Percentiles rank a stretch among this genome's conserved stretches.
Conservation (phyloP, 2,113 vertebrate genomes). For the Corvus hawaiiensis region DNA sequence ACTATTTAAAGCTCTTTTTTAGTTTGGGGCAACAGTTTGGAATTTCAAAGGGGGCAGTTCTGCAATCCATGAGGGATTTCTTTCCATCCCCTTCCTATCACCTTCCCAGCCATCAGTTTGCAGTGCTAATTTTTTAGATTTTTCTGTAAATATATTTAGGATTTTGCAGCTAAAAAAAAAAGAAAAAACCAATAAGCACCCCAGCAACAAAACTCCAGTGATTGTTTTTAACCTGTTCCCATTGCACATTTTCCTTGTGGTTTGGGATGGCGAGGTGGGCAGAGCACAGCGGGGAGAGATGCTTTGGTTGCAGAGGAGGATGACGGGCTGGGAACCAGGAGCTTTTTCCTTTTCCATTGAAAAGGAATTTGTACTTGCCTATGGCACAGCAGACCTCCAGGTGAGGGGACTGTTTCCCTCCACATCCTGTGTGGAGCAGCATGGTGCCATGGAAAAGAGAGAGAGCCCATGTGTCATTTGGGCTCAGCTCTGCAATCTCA, state of each 20-base stretch:
- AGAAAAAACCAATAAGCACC: background rate
- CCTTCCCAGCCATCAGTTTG: background rate
- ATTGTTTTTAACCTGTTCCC: background rate
- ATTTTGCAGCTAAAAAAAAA: background rate
- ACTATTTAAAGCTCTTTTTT: background rate
- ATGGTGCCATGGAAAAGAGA: background rate
- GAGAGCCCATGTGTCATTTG: accelerated
- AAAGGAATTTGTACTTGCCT: background rate
- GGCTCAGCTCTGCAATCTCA: background rate
- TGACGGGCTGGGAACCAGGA: background rate
- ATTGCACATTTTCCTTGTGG: background rate
- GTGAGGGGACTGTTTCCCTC: background rate
- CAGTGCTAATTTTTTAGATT: background rate
- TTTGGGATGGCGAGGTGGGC: background rate
- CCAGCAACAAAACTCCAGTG: background rate
- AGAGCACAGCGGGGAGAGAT: background rate
- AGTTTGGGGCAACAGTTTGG: background rate
- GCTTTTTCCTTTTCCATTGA: background rate
- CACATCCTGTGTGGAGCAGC: background rate
- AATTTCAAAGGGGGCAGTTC: background rate
- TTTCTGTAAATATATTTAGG: background rate
- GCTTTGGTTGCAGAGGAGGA: background rate
- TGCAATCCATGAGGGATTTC: background rate
- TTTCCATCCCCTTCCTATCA: background rate
- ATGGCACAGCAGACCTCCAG: background rate